phyloP scores from a whole-genome alignment of 2,797 vertebrate genomes.

The Tangara arthus region DNA sequence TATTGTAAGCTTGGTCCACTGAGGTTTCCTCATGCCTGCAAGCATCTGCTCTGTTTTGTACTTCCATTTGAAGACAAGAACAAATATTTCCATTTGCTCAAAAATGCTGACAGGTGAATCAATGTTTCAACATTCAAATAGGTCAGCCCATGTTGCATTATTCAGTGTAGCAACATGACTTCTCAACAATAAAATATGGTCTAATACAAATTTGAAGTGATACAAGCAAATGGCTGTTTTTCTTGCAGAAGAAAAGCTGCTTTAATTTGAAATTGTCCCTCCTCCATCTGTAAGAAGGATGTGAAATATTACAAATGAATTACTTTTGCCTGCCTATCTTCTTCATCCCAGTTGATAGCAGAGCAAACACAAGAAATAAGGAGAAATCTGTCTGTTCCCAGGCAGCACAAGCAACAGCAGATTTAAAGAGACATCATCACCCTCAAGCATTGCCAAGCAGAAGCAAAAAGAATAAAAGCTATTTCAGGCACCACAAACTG shows the following conservation, averaged over 20 bases:
- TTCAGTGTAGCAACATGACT: conserved; percentile 4
- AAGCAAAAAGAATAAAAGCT: not conserved
- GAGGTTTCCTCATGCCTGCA: not conserved
- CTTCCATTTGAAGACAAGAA: conserved; percentile 18
- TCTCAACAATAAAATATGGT: conserved; percentile 22
- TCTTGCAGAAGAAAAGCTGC: not conserved
- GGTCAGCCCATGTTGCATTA: not conserved
- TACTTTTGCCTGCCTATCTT: not conserved
- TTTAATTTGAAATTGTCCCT: not conserved
- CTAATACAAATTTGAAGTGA: not conserved
- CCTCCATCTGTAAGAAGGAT: not conserved
- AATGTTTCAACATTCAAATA: not conserved
- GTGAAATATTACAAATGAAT: not conserved
- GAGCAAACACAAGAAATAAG: not conserved
- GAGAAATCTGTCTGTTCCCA: not conserved
- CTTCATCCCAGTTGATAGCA: not conserved
- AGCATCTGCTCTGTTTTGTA: conserved; percentile 5
- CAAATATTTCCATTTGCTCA: conserved; percentile 39
- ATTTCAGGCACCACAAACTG: not conserved
- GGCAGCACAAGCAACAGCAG: not conserved
- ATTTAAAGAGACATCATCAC: not conserved
- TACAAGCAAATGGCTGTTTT: not conserved
- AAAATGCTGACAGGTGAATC: conserved; percentile 24
- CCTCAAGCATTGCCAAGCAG: not conserved
- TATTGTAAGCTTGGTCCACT: not conserved